These are phyloP conservation scores for Azorinus chamasolen DNA, from an alignment of 2,888 invertebrate species.

Conservation along the genomic window DNA sequence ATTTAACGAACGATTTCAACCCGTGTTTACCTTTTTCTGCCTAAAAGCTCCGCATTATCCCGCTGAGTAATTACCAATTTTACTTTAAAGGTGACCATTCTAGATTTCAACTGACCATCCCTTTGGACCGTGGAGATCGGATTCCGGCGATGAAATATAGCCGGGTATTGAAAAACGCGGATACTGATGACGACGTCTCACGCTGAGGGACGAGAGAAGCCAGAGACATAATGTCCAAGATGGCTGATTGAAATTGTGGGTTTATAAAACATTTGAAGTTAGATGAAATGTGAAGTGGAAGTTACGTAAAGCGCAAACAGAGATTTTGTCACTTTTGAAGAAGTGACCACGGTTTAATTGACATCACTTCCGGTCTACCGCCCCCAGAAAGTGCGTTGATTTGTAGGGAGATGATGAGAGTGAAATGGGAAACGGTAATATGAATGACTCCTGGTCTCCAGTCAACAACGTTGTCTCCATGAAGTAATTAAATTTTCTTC, in stretches of 20 bases:
- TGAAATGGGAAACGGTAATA: conserved; percentile 5
- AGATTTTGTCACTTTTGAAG: conserved; percentile 47
- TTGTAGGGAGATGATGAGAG: conserved; percentile 21
- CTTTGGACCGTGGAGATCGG: conserved; percentile 19
- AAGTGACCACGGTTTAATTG: conserved; percentile 51
- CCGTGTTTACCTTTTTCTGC: conserved; percentile 47
- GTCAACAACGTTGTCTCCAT: no score
- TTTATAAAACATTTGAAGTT: conserved; percentile 22
- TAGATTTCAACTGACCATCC: conserved; percentile 50
- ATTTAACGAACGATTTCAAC: conserved; percentile 41
- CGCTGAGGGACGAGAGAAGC: conserved; percentile 33
- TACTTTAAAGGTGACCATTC: conserved; percentile 45
- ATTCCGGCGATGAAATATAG: conserved; percentile 51
- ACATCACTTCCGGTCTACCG: conserved; percentile 54
- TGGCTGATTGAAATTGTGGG: conserved; percentile 7
- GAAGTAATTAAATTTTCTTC: conserved; percentile 53
- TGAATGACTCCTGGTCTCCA: conserved; percentile 16
- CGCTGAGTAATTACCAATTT: conserved; percentile 57
- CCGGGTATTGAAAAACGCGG: conserved; percentile 47
- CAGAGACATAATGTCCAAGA: conserved; percentile 28
- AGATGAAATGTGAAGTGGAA: conserved; percentile 52
- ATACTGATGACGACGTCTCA: conserved; percentile 34
- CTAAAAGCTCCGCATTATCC: conserved; percentile 14
- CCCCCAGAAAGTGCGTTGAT: conserved; percentile 25
- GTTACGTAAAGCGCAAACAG: conserved; percentile 53